Conservation (phyloP, 2,113 vertebrate species). For the Myotis yumanensis region DNA sequence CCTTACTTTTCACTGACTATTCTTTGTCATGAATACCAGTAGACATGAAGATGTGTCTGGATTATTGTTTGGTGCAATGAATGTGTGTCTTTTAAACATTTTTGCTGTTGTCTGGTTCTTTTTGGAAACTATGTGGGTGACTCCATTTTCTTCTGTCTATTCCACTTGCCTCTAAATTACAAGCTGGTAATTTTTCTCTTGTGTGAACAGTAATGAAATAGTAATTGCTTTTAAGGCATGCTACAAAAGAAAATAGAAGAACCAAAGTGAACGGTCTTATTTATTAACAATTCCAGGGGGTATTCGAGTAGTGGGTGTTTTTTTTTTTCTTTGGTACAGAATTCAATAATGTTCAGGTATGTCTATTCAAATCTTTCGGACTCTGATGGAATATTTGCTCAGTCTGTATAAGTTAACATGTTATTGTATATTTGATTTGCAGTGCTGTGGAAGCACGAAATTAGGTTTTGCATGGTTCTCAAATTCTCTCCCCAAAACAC, state of each 20-base stretch:
- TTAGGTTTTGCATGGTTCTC: slow-evolving; percentile 42
- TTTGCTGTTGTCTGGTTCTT: slow-evolving; percentile 29
- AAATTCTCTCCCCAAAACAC: slow-evolving; percentile 31
- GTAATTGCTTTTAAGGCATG: slow-evolving; percentile 70
- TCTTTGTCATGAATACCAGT: slow-evolving; percentile 19
- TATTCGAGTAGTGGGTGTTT: background rate
- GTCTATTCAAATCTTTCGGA: background rate
- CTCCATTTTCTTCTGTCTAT: slow-evolving; percentile 50
- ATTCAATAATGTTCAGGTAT: slow-evolving; percentile 13
- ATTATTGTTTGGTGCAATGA: background rate
- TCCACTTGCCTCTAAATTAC: slow-evolving; percentile 65
- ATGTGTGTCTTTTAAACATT: slow-evolving; percentile 33
- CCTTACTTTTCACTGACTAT: slow-evolving; percentile 34
- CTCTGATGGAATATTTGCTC: slow-evolving; percentile 19
- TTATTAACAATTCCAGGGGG: slow-evolving; percentile 47
- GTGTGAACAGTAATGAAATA: slow-evolving; percentile 67
- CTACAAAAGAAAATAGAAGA: slow-evolving; percentile 55
- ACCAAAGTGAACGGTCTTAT: slow-evolving; percentile 11
- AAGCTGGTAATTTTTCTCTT: slow-evolving; percentile 64
- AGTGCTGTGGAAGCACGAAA: slow-evolving; percentile 20
- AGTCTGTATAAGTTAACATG: background rate
- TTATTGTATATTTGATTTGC: slow-evolving; percentile 33
- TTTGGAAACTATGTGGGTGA: slow-evolving; percentile 18
- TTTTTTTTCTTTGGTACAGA: background rate
- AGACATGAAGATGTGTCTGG: slow-evolving; percentile 38